These are phyloP conservation scores for Brenthis ino DNA, from an alignment of 2,888 invertebrate species.

Conservation along the genomic window DNA sequence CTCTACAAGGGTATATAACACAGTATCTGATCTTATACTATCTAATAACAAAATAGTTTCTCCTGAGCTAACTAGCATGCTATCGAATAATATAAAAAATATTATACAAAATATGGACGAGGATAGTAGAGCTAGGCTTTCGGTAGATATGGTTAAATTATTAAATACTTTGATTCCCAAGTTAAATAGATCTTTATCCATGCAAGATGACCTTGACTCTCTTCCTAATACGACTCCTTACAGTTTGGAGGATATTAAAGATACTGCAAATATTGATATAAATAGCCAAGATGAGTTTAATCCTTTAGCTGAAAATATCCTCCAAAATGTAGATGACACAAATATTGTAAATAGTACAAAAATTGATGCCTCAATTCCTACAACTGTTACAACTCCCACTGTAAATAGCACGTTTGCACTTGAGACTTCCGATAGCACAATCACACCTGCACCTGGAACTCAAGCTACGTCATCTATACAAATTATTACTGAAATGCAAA, in stretches of 20 bases:
- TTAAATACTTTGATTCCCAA: slow-evolving; percentile 78
- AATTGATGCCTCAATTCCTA: slow-evolving; percentile 46
- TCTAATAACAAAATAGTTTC: slow-evolving; percentile 75
- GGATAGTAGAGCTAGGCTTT: slow-evolving; percentile 72
- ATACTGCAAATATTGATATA: slow-evolving; percentile 69
- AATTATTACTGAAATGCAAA: slow-evolving; percentile 17
- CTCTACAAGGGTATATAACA: slow-evolving; percentile 77
- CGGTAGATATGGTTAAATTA: slow-evolving; percentile 77
- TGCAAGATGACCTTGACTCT: slow-evolving; percentile 62
- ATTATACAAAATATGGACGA: slow-evolving; percentile 75
- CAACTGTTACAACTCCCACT: slow-evolving; percentile 49
- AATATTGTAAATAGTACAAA: slow-evolving; percentile 66
- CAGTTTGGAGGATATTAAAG: slow-evolving; percentile 76
- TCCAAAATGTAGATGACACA: slow-evolving; percentile 59
- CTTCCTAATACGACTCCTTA: slow-evolving; percentile 73
- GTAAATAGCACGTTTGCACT: slow-evolving; percentile 59
- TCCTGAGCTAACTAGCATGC: slow-evolving; percentile 80
- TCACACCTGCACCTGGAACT: slow-evolving; percentile 51
- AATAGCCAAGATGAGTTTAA: slow-evolving; percentile 42
- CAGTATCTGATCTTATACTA: slow-evolving; percentile 76
- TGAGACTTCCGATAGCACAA: slow-evolving; percentile 45
- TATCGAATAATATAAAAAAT: slow-evolving; percentile 73
- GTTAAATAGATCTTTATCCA: slow-evolving; percentile 62
- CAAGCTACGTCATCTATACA: slow-evolving; percentile 49
- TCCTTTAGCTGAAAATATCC: slow-evolving; percentile 52